phyloP scores from a whole-genome alignment of 2,888 invertebrate species.

The Apantesis nais region DNA sequence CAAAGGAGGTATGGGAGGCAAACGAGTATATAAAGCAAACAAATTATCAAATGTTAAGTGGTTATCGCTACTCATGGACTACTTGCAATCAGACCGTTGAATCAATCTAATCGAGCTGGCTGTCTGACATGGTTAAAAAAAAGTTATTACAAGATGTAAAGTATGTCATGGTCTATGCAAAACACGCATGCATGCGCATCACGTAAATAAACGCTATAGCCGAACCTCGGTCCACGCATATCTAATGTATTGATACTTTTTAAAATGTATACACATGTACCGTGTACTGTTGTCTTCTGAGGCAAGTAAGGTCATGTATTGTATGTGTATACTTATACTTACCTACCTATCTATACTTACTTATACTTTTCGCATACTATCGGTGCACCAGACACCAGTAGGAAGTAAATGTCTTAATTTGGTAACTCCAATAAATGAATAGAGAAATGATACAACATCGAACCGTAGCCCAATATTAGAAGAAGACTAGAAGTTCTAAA shows the following conservation, averaged over 20 bases:
- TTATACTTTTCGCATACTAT: background rate
- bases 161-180: slow-evolving; percentile 31
- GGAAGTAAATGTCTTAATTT: background rate
- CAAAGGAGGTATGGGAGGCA: too few relatives aligned
- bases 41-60: background rate
- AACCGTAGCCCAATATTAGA: too few relatives aligned
- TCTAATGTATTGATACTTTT: slow-evolving; percentile 36
- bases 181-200: slow-evolving; percentile 29
- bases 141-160: slow-evolving; percentile 4
- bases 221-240: slow-evolving; percentile 28
- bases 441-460: too few relatives aligned
- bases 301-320: slow-evolving; percentile 1
- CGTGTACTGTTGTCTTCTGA: background rate
- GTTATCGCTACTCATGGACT: background rate
- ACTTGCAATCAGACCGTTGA: background rate
- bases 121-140: background rate
- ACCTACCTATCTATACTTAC: too few relatives aligned
- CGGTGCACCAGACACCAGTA: background rate
- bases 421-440: background rate
- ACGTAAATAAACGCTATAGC: slow-evolving; percentile 37
- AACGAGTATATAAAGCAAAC: background rate
- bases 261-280: slow-evolving; percentile 11
- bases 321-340: background rate
- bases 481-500: too few relatives aligned
- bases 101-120: background rate